Base-by-base conservation (phyloP, 2,888 invertebrate species). In the Acronicta leporina region DNA sequence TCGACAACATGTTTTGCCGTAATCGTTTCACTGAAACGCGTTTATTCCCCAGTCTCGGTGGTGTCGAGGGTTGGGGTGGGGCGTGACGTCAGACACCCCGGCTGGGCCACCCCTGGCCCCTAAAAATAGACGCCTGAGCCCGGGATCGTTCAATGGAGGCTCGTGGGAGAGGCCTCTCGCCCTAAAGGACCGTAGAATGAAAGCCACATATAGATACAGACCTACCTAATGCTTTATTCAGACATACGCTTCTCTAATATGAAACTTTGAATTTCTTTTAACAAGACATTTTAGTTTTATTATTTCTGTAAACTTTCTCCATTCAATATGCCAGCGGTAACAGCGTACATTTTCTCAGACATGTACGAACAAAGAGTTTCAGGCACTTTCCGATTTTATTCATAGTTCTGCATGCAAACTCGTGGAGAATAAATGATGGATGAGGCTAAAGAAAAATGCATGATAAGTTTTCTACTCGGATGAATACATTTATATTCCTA, bases 81-180 rank as follows among this genome's bases (percentile, higher is more conserved):
- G 72, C 57, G 77, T 79, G 82, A 81, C 91, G 92, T 91, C 88
- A 80, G 73, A 62, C 70, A 75, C n/a, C 79, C 74, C 66, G 71
- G 68, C 76, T 62, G 63, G 62, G 66, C 79, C 82, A 75, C 88
- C 87, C 86, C 72, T 68, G 68, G 77, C 83, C 89, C 89, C 92
- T 92, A 92, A 90, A 92, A 94, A 93, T 93, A 94, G 93, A 90
- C 73, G 79, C 83, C 77, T 77, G 78, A 79, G 87, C 92, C 92
- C 92, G 90, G 92, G 91, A 83, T 76, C 83, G 90, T 89, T 92
- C 92, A 93, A 94, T 93, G 92, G 81, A 89, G 86, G 77, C 75
- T 72, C 69, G 77, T 53, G 73, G 75, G 75, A 70, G 78, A 69
- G 41, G 52, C 61, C 63, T 64, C 61, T 40, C 65, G 66, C 74